Evolutionary conservation across 2,797 vertebrate species (phyloP).

Genomic region (Sebastes melanostomus): DNA sequence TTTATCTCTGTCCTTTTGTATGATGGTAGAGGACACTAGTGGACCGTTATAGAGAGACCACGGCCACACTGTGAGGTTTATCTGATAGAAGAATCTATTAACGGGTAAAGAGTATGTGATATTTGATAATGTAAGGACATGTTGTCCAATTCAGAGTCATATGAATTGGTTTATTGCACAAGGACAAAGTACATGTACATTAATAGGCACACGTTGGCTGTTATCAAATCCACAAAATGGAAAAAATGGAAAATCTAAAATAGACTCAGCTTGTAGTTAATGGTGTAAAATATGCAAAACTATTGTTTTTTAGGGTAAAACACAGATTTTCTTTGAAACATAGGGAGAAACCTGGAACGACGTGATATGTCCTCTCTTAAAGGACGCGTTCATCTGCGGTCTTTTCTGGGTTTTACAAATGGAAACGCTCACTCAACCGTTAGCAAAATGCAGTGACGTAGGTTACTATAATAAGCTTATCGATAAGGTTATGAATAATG

Average conservation of each 20-base stretch:
- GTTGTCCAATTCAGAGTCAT: background rate
- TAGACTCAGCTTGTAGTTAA: background rate
- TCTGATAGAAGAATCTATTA: background rate
- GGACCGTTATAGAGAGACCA: conserved; percentile 15
- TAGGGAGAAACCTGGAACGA: background rate
- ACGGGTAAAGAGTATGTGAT: background rate
- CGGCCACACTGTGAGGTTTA: background rate
- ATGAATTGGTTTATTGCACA: background rate
- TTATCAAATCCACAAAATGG: background rate
- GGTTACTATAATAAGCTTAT: no score
- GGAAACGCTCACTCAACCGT: no score
- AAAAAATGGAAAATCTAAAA: background rate
- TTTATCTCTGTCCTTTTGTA: conserved; percentile 53
- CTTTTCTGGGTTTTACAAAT: no score
- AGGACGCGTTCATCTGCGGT: rapidly evolving
- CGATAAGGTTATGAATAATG: no score
- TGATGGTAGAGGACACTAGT: conserved; percentile 49
- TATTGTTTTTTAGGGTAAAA: background rate
- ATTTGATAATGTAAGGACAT: background rate
- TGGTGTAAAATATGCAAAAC: background rate
- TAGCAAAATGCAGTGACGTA: no score
- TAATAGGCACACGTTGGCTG: background rate
- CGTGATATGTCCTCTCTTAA: no score
- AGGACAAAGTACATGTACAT: background rate
- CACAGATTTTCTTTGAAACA: background rate